Conservation (phyloP, 2,888 invertebrate genomes). For the Criorhina ranunculi region DNA sequence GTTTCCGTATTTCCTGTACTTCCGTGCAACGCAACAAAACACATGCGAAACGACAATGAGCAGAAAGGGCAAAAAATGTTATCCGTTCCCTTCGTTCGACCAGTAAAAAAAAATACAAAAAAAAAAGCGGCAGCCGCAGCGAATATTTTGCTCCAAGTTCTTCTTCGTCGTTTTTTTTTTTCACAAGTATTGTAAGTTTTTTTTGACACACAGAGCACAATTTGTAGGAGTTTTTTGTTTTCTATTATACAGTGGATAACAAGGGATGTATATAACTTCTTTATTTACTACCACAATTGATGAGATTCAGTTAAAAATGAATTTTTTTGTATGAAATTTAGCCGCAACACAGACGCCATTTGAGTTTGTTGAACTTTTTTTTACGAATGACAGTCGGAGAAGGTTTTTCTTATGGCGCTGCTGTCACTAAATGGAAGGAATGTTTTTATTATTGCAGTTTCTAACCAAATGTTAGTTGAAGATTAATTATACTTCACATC, state of each 20-base stretch:
- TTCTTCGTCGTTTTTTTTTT: constrained; percentile 23
- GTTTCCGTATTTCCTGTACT: constrained; percentile 27
- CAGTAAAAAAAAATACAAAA: not conserved
- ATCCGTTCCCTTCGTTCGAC: not conserved
- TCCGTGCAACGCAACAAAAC: constrained; percentile 27
- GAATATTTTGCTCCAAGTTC: constrained; percentile 6
- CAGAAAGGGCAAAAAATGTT: not conserved
- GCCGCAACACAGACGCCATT: constrained; percentile 72
- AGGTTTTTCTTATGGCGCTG: constrained; percentile 36
- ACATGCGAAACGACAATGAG: constrained; percentile 16
- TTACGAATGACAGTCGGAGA: constrained; percentile 63
- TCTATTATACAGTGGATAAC: not conserved
- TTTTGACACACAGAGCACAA: not conserved
- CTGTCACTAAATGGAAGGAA: constrained; percentile 3
- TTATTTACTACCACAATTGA: constrained; percentile 21
- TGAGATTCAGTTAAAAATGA: constrained; percentile 17
- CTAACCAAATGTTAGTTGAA: not conserved
- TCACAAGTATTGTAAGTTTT: constrained; percentile 7
- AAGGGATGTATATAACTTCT: not conserved
- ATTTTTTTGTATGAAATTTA: constrained; percentile 48
- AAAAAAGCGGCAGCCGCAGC: constrained; percentile 49
- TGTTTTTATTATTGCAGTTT: constrained; percentile 38
- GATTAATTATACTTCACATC: not conserved
- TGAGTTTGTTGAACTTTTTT: constrained; percentile 73
- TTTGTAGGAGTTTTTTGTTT: constrained; percentile 1